Evolutionary conservation across 2,797 vertebrate species (phyloP).

Genomic region (Acridotheres tristis): DNA sequence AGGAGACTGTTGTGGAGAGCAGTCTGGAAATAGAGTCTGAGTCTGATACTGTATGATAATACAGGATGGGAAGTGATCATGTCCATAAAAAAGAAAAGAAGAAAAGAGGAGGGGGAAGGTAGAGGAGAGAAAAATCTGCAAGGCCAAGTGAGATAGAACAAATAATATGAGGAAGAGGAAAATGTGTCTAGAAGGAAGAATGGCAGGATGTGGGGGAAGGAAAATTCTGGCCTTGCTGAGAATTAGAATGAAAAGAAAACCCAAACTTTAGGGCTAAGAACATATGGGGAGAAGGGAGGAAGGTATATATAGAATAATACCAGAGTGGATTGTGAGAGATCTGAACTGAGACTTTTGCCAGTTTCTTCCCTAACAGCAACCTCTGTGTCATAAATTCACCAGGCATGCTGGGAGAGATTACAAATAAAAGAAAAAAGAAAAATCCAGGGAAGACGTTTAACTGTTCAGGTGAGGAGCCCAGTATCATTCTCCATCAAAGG

Average conservation of each 20-base stretch:
- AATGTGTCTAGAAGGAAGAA: not conserved
- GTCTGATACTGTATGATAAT: not conserved
- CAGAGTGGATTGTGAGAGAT: not conserved
- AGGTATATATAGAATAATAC: not conserved
- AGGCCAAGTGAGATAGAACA: not conserved
- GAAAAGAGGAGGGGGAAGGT: not conserved
- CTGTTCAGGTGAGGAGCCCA: not conserved
- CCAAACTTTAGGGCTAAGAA: not conserved
- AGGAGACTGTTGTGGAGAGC: not conserved
- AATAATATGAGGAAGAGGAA: not conserved
- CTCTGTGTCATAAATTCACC: not conserved
- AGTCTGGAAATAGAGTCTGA: not conserved
- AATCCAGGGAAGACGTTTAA: not conserved
- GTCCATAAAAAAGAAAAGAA: not conserved
- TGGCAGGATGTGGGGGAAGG: not conserved
- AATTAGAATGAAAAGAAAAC: not conserved
- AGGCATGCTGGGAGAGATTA: not conserved
- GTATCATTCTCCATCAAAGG: not conserved
- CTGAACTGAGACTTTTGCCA: not conserved
- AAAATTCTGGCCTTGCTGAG: not conserved
- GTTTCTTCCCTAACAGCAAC: not conserved
- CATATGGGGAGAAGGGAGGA: not conserved
- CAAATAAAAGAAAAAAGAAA: not conserved
- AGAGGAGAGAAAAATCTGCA: not conserved
- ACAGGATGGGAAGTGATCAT: not conserved